Conservation (phyloP, 2,888 invertebrate species). For the Thera britannica region DNA sequence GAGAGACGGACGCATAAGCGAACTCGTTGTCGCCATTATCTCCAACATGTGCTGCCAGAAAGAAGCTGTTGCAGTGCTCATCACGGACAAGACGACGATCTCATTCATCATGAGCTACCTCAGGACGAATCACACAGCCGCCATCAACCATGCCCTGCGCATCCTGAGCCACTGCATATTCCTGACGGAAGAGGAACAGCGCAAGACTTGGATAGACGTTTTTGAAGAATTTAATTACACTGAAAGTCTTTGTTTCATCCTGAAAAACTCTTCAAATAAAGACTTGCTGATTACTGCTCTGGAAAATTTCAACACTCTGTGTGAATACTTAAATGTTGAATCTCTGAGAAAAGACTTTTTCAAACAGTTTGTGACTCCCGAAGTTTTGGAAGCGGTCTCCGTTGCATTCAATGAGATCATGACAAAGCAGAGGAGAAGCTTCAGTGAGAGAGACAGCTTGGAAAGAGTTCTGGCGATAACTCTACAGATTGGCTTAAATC, state of each 20-base stretch:
- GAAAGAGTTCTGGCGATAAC: slow-evolving; percentile 69
- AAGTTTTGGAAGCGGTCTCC: slow-evolving; percentile 63
- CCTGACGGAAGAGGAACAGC: slow-evolving; percentile 66
- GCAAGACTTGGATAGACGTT: slow-evolving; percentile 74
- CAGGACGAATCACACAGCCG: slow-evolving; percentile 87
- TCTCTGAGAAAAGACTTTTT: slow-evolving; percentile 61
- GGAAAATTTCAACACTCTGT: slow-evolving; percentile 85
- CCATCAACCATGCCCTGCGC: slow-evolving; percentile 90
- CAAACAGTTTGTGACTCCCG: slow-evolving; percentile 63
- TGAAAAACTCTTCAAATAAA: slow-evolving; percentile 89
- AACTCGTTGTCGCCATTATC: slow-evolving; percentile 93
- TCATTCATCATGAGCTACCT: slow-evolving; percentile 83
- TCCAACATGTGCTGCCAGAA: slow-evolving; percentile 92
- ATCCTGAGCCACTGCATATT: slow-evolving; percentile 86
- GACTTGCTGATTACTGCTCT: slow-evolving; percentile 84
- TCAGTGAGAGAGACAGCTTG: slow-evolving; percentile 59
- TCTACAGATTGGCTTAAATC: slow-evolving; percentile 66
- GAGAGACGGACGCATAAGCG: slow-evolving; percentile 87
- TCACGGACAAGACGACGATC: slow-evolving; percentile 84
- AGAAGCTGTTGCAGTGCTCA: slow-evolving; percentile 83
- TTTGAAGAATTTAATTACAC: slow-evolving; percentile 80
- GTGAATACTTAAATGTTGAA: slow-evolving; percentile 71
- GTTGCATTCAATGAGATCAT: slow-evolving; percentile 65
- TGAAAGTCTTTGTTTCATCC: slow-evolving; percentile 87
- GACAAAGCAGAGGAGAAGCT: slow-evolving; percentile 56